Percentiles rank a stretch among this genome's conserved stretches.
phyloP scores from a whole-genome alignment of 1,140 invertebrate genomes.

The Drosophila rufa region DNA sequence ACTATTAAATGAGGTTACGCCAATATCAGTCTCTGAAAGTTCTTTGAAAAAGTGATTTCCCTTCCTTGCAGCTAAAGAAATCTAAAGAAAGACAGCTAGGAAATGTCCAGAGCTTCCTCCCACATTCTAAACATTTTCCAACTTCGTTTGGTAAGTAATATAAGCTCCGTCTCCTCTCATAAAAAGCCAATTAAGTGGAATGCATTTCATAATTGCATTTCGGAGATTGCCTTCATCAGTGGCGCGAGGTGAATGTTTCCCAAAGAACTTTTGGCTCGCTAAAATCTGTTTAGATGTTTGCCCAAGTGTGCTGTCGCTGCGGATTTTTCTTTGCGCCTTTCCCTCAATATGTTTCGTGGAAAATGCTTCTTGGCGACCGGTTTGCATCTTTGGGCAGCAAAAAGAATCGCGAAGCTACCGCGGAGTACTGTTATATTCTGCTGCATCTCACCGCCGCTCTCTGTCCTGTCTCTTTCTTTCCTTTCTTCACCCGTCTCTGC shows the following conservation, averaged over 20 bases:
- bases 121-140: not conserved
- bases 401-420: conserved; percentile 76
- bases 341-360: conserved; percentile 83
- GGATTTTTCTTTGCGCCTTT: conserved; percentile 64
- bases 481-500: conserved; percentile 11
- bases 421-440: conserved; percentile 81
- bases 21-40: not conserved
- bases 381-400: conserved; percentile 74
- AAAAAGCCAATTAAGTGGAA: conserved; percentile 50
- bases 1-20: not conserved
- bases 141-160: not conserved
- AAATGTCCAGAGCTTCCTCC: not conserved
- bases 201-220: conserved; percentile 60
- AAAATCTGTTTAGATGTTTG: conserved; percentile 27
- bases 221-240: conserved; percentile 44
- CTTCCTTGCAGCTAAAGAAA: too few relatives aligned
- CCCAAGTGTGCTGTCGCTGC: conserved; percentile 15
- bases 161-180: conserved; percentile 20
- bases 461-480: conserved; percentile 13
- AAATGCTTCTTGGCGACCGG: conserved; percentile 81
- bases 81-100: not conserved
- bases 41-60: not conserved
- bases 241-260: conserved; percentile 63
- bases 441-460: conserved; percentile 60
- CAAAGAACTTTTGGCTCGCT: conserved; percentile 65